Percentiles rank a stretch among this genome's conserved stretches.
Conservation (phyloP, 1,140 invertebrate genomes). For the Colletes latitarsis region DNA sequence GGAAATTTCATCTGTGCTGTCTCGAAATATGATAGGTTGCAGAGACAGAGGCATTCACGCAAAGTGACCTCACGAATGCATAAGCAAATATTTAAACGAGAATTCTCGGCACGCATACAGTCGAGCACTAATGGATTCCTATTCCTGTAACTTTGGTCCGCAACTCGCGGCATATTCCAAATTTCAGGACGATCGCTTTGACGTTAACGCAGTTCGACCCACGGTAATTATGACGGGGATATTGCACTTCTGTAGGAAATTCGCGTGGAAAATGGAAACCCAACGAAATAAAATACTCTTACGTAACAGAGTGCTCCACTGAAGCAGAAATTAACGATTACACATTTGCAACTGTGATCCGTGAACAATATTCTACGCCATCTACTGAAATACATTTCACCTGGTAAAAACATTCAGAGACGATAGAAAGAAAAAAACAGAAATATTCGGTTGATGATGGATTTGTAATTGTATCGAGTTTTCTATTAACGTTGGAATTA, state of each 20-base stretch:
- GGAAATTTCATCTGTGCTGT: not conserved
- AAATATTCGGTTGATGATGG: too few species aligned
- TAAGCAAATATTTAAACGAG: conserved; percentile 7
- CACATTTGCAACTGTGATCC: too few species aligned
- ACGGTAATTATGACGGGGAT: not conserved
- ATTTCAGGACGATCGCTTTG: not conserved
- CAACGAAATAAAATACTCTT: too few species aligned
- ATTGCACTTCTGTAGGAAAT: not conserved
- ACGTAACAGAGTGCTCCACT: too few species aligned
- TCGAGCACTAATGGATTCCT: not conserved
- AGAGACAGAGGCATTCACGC: too few species aligned
- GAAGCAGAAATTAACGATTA: too few species aligned
- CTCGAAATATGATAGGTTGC: not conserved
- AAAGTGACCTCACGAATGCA: not conserved
- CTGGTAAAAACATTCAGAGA: too few species aligned
- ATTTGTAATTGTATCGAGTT: too few species aligned
- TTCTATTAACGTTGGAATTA: too few species aligned
- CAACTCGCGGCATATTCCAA: not conserved
- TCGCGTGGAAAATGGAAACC: not conserved
- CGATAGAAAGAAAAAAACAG: too few species aligned
- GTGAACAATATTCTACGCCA: too few species aligned
- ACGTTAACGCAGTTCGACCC: not conserved
- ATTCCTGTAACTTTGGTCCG: not conserved
- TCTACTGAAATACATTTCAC: too few species aligned
- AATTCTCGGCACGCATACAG: not conserved